Evolutionary conservation across 1,140 invertebrate species (phyloP).

Genomic region (Campoletis sonorensis): DNA sequence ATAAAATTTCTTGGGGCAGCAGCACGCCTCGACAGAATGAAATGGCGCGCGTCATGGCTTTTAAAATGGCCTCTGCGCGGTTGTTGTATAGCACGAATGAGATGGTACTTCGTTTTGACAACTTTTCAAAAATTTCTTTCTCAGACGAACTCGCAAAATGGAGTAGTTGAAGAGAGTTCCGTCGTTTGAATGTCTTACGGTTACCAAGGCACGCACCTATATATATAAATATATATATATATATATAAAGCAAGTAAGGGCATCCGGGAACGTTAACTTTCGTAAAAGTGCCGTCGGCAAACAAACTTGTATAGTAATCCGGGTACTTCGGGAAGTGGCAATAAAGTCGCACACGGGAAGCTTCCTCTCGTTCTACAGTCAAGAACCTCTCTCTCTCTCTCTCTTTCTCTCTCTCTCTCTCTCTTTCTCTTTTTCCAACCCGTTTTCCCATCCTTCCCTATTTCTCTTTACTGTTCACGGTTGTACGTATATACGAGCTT

Average conservation of each 20-base stretch:
- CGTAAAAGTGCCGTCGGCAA: constrained; percentile 46
- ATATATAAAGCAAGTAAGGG: constrained; percentile 12
- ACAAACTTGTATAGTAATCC: constrained; percentile 49
- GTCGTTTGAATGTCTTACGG: constrained; percentile 51
- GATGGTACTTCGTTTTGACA: neutral
- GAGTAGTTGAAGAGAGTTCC: constrained; percentile 53
- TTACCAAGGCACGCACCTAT: constrained; percentile 56
- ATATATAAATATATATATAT: too few species aligned
- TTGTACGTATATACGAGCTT: neutral
- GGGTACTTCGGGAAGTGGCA: constrained; percentile 44
- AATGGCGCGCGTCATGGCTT: neutral
- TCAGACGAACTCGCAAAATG: constrained; percentile 26
- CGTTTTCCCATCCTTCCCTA: constrained; percentile 15
- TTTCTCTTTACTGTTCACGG: constrained; percentile 11
- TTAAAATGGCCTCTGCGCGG: neutral
- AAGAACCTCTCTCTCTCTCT: too few species aligned
- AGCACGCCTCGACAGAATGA: neutral
- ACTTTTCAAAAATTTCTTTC: neutral
- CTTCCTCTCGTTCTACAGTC: constrained; percentile 48
- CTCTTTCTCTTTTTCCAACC: neutral
- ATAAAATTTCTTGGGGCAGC: neutral
- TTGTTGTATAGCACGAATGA: neutral
- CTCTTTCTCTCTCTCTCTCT: neutral
- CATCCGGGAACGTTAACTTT: constrained; percentile 43
- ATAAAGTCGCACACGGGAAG: constrained; percentile 42